Percentiles rank a stretch among this genome's conserved stretches.
These are phyloP conservation scores for Chaenodraco wilsoni DNA, from an alignment of 2,797 vertebrate genomes.

Conservation along the genomic window DNA sequence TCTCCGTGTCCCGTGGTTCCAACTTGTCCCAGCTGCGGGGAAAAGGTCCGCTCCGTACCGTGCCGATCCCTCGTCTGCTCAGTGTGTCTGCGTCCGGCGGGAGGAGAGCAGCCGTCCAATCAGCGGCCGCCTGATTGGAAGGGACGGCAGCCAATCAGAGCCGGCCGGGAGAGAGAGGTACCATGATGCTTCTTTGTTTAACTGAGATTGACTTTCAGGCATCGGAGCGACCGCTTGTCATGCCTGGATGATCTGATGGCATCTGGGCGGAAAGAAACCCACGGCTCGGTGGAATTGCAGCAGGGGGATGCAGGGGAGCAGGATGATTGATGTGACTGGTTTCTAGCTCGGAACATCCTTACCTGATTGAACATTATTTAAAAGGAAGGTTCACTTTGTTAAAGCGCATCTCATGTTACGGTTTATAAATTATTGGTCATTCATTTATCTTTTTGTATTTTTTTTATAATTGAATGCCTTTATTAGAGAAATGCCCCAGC, in stretches of 20 bases:
- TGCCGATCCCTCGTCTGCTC: slow-evolving; percentile 47
- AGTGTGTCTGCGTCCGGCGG: slow-evolving; percentile 23
- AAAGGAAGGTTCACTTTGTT: not conserved
- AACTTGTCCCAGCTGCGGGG: slow-evolving; percentile 21
- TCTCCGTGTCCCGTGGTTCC: slow-evolving; percentile 1
- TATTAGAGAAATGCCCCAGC: no score
- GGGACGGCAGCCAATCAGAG: slow-evolving; percentile 56
- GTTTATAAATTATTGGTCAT: not conserved
- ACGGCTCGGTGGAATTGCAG: not conserved
- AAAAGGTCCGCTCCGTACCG: slow-evolving; percentile 39
- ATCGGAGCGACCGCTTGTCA: slow-evolving; percentile 2
- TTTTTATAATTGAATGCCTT: no score
- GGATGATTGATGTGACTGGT: not conserved
- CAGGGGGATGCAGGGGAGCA: not conserved
- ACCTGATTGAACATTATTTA: not conserved
- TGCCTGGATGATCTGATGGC: slow-evolving; percentile 25
- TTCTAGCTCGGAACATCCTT: not conserved
- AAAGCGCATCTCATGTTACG: no score
- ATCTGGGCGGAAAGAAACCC: slow-evolving; percentile 17
- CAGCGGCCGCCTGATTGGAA: slow-evolving; percentile 43
- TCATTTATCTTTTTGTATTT: no score
- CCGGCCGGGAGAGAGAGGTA: not conserved
- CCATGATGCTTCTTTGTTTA: slow-evolving; percentile 42
- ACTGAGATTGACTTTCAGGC: slow-evolving; percentile 15
- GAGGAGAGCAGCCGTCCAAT: slow-evolving; percentile 73